Evolutionary conservation across 1,140 invertebrate genomes (phyloP), one percentile per base, ranked within the genome.

Genomic region (Aricia agestis): DNA sequence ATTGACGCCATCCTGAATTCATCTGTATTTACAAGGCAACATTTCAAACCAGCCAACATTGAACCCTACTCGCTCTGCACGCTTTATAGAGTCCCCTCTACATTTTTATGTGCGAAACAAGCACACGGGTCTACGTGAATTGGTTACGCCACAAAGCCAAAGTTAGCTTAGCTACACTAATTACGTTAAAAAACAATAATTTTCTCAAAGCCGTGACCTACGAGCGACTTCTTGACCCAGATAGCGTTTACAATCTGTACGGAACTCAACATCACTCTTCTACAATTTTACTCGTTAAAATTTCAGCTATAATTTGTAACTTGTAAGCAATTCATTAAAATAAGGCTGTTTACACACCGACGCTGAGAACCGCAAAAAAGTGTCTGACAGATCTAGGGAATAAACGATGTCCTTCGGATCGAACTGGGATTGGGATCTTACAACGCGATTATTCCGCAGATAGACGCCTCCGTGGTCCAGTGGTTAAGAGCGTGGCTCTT

Each of bases 151-250:
- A 17, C 19, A 31, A 66, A 74, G 75, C 71, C 70, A 73, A 71
- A 72, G 73, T 71, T 73, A 66, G 75, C 61, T 72, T 74, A 72
- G 74, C 73, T 69, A 77, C 77, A 79, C 76, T 81, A 81, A 81
- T 81, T 81, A 81, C 74, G 75, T 79, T 76, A 77, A 82, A 77
- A 79, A 82, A 79, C 74, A 79, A 78, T 78, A 82, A 72, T 78
- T 72, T 73, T 74, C 70, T 70, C 72, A 71, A 74, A 75, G 74
- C 73, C 71, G 65, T 52, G 72, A 71, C 72, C 71, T 72, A 15
- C 67, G 52, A 45, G 72, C 70, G 73, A 73, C 18, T 45, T 76
- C 76, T 82, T 79, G 76, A 79, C 80, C 80, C 66, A 78, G 58
- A 74, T 79, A 52, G 31, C 36, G 15, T 18, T 13, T 41, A 72